Evolutionary conservation across 2,888 invertebrate genomes (phyloP).

Genomic region (Lamproptera curius): DNA sequence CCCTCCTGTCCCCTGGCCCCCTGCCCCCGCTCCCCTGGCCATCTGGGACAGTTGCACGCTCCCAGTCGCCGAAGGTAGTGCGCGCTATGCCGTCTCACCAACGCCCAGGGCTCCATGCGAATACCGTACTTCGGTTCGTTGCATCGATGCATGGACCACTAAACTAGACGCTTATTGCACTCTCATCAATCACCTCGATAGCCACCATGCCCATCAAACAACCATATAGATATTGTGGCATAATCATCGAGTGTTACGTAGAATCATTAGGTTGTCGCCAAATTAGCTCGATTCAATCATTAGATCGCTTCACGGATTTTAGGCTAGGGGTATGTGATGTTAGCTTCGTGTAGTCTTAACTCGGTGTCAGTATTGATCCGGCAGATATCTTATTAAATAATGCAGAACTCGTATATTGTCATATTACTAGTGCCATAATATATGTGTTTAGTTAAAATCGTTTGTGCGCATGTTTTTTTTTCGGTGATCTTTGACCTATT

Average conservation of each 20-base stretch:
- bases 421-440: constrained; percentile 5
- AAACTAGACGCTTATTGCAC: constrained; percentile 73
- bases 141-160: constrained; percentile 74
- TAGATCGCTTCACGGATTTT: constrained; percentile 4
- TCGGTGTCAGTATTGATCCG: neutral
- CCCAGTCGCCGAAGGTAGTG: constrained; percentile 33
- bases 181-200: constrained; percentile 45
- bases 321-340: neutral
- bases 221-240: constrained; percentile 22
- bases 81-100: constrained; percentile 64
- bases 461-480: constrained; percentile 14
- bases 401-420: neutral
- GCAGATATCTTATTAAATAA: constrained; percentile 4
- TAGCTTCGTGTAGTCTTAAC: neutral
- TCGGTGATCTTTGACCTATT: constrained; percentile 15
- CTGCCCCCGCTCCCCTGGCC: constrained; percentile 42
- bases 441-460: constrained; percentile 1
- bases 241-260: constrained; percentile 14
- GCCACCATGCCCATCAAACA: constrained; percentile 31
- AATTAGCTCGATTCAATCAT: constrained; percentile 9
- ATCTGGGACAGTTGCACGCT: constrained; percentile 33
- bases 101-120: constrained; percentile 65
- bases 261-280: constrained; percentile 17
- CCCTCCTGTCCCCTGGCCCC: constrained; percentile 35
- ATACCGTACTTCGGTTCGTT: constrained; percentile 71